phyloP scores from a whole-genome alignment of 1,140 invertebrate species.

The Lasioglossum baleicum region DNA sequence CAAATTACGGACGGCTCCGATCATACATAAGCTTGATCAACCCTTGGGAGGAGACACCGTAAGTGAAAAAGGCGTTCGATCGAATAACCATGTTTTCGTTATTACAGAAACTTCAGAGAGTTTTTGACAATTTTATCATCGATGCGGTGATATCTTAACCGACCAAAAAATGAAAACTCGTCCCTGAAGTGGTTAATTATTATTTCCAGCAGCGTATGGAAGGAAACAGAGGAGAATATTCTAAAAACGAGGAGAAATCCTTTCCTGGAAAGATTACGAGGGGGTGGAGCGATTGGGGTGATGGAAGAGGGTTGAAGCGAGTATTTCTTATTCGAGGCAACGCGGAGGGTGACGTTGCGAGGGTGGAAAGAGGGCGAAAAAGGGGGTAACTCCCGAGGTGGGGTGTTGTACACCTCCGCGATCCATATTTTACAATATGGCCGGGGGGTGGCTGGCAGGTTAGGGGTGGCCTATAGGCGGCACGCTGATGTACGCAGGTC shows the following conservation, averaged over 20 bases:
- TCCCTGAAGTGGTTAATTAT: too few species aligned
- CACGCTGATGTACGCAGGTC: constrained; percentile 77
- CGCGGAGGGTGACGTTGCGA: constrained; percentile 34
- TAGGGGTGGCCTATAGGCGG: constrained; percentile 76
- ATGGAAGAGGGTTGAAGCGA: background rate
- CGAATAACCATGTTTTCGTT: too few species aligned
- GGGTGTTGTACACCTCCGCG: constrained; percentile 75
- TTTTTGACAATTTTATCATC: too few species aligned
- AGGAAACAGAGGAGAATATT: background rate
- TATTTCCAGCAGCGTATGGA: too few species aligned
- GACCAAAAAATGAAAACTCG: too few species aligned
- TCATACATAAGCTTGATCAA: background rate
- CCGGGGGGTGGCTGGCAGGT: constrained; percentile 72
- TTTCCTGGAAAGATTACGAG: background rate
- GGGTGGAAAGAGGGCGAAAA: constrained; percentile 38
- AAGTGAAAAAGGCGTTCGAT: too few species aligned
- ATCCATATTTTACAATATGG: constrained; percentile 80
- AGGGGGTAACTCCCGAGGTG: constrained; percentile 58
- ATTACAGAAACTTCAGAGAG: too few species aligned
- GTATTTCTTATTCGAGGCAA: constrained; percentile 34
- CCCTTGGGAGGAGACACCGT: too few species aligned
- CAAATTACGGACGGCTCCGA: background rate
- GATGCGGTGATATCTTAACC: too few species aligned
- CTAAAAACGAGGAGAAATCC: background rate
- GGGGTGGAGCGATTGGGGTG: background rate